Base-by-base conservation (phyloP, 2,113 vertebrate species). In the Equus quagga region DNA sequence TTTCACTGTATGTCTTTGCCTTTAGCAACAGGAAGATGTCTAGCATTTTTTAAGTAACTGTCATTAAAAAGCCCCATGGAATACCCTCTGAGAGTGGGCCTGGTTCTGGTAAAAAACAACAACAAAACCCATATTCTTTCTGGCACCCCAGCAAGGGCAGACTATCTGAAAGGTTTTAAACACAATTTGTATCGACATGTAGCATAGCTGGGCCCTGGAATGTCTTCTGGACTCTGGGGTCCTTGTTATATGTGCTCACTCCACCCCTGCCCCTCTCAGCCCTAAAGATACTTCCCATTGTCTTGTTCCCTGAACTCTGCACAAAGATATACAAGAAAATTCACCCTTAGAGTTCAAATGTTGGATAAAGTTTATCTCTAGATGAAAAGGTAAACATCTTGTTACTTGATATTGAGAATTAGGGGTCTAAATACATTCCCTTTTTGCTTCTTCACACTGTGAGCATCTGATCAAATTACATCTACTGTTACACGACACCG, bases 321-420 rank as follows among this genome's bases (percentile, higher is more conserved):
- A 64, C 70, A 79, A 87, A 79, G 23, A 80, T 33, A 84, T 14
- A 92, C 13, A 69, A 58, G 91, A 54, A 70, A 87, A 92, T 62
- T 96, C 80, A 49, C 41, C 87, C 24, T 51, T 31, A 64, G n/a
- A 80, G 73, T 85, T 89, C 86, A 95, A 69, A 90, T 56, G 67
- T 49, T 88, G 85, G 70, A 70, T 75, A 72, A 87, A 72, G 83
- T 31, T 82, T 92, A 79, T 85, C 79, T 69, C 69, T 86, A 79
- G 41, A 82, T 67, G 65, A 93, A 96, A 95, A 96, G 83, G 69
- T 46, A 64, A 96, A 72, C 36, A 91, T 58, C 64, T 70, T 97
- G 62, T 64, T 69, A 90, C 95, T 81, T 91, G 36, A 94, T n/a
- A 51, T 6, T 79, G 58, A 96, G 78, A 96, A 81, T 65, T 76